Evolutionary conservation across 2,113 vertebrate species (phyloP).

Genomic region (Apodemus sylvaticus): DNA sequence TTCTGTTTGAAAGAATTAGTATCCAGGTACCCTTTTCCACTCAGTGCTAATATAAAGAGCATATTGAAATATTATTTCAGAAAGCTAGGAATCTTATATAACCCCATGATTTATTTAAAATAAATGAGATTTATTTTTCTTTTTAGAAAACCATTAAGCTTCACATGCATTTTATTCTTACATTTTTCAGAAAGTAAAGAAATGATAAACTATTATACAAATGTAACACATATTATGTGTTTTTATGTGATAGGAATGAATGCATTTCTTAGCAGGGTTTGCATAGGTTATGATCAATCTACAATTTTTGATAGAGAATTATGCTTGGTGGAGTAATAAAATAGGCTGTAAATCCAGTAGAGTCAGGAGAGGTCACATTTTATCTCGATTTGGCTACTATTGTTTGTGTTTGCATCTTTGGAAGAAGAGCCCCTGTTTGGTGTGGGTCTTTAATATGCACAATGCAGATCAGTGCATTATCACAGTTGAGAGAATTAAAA

Average conservation of each 20-base stretch:
- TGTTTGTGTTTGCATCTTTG: constrained; percentile 35
- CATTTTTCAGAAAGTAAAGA: not conserved
- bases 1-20: not conserved
- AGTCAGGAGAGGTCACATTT: not conserved
- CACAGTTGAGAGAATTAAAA: constrained; percentile 46
- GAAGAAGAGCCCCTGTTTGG: not conserved
- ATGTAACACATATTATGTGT: not conserved
- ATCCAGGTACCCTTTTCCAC: not conserved
- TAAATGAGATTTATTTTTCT: not conserved
- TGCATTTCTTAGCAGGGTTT: not conserved
- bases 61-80: not conserved
- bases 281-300: not conserved
- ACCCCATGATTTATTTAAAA: not conserved
- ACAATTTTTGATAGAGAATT: not conserved
- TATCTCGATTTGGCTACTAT: not conserved
- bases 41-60: not conserved
- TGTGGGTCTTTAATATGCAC: not conserved
- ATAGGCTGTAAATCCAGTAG: not conserved
- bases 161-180: not conserved
- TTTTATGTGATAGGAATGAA: not conserved
- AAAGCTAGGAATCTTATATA: not conserved
- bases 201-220: not conserved
- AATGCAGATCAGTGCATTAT: constrained; percentile 31
- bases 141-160: not conserved
- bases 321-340: not conserved